Conservation (phyloP, 2,797 vertebrate genomes). For the Anabas testudineus region DNA sequence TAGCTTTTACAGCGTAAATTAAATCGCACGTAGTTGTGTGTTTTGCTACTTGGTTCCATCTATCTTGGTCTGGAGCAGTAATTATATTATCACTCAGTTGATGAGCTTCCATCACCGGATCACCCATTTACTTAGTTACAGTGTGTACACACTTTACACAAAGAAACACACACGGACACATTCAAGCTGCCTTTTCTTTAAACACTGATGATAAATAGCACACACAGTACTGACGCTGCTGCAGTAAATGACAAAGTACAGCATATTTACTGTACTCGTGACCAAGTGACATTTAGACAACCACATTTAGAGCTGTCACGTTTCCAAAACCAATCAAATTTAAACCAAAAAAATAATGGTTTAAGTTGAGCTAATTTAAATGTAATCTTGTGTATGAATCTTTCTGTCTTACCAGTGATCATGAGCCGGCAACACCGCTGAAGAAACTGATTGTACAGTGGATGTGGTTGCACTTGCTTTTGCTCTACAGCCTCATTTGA, state of each 20-base stretch:
- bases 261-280: background rate
- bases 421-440: no score
- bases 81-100: slow-evolving; percentile 78
- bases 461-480: no score
- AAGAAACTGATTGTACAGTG: no score
- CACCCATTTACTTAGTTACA: slow-evolving; percentile 51
- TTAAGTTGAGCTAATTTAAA: no score
- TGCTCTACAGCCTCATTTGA: no score
- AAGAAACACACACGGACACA: background rate
- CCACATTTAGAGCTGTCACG: background rate
- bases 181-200: background rate
- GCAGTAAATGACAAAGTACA: slow-evolving; percentile 10
- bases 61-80: slow-evolving; percentile 78
- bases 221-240: background rate
- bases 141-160: slow-evolving; percentile 6
- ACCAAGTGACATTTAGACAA: slow-evolving; percentile 15
- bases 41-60: slow-evolving; percentile 69
- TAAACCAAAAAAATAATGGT: no score
- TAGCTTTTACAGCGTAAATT: slow-evolving; percentile 75
- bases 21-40: slow-evolving; percentile 76
- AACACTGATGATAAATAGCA: slow-evolving; percentile 8
- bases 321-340: no score
- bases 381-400: no score
- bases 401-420: no score
- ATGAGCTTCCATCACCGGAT: slow-evolving; percentile 71